Evolutionary conservation across 2,888 invertebrate species (phyloP).

Genomic region (Hydriomena furcata): DNA sequence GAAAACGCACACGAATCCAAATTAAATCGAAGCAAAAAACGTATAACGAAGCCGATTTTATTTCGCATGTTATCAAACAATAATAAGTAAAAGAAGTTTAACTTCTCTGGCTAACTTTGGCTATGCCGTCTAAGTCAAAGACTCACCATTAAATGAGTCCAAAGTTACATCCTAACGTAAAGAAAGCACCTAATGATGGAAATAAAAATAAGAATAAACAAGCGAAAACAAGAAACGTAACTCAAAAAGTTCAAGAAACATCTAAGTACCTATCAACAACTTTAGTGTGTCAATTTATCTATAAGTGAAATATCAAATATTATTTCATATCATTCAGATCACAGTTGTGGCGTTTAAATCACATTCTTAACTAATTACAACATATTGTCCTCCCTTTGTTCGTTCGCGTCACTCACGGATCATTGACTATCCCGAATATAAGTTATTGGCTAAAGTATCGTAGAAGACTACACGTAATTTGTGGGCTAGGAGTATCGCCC

Average conservation of each 20-base stretch:
- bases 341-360: conserved; percentile 84
- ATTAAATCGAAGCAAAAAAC: conserved; percentile 40
- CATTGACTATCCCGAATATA: conserved; percentile 64
- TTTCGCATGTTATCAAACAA: conserved; percentile 40
- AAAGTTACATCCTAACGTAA: conserved; percentile 67
- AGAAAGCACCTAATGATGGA: conserved; percentile 74
- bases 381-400: conserved; percentile 80
- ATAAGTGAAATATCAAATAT: conserved; percentile 84
- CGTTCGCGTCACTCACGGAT: conserved; percentile 67
- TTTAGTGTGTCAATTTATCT: conserved; percentile 77
- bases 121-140: conserved; percentile 71
- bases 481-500: conserved; percentile 49
- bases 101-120: conserved; percentile 79
- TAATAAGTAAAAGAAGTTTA: conserved; percentile 63
- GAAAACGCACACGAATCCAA: conserved; percentile 37
- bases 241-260: conserved; percentile 52
- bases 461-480: conserved; percentile 47
- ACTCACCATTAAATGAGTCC: conserved; percentile 59
- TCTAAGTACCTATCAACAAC: conserved; percentile 63
- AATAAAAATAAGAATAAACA: conserved; percentile 50
- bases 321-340: conserved; percentile 84
- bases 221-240: conserved; percentile 46
- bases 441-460: conserved; percentile 53
- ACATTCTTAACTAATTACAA: conserved; percentile 83
- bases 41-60: conserved; percentile 38